Base-by-base conservation (phyloP, 1,140 invertebrate species). In the Eurytemora carolleeae region DNA sequence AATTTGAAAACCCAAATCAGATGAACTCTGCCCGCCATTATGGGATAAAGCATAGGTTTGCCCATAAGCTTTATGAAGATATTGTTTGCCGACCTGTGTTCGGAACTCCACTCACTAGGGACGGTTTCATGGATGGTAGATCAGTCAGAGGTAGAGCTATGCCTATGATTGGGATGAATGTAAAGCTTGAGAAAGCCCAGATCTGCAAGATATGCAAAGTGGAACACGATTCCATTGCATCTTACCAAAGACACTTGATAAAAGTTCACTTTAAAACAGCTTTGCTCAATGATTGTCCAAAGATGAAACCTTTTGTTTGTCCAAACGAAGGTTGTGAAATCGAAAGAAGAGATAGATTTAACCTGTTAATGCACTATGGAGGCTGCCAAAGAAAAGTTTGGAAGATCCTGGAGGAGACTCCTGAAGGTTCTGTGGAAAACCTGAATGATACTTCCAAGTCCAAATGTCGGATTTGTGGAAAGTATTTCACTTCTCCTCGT, bases 191-290 rank as follows among this genome's bases (percentile, higher is more conserved):
- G 23, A 57, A 57, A 16, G 17, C 24, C 2, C 18, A 20, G 23
- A 23, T 22, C 56, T 57, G 56, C 24, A 57, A 57, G 15, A 18
- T 57, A 15, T 57, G 56, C 19, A 19, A 18, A 15, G 18, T 20
- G 12, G 23, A 57, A 23, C 23, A 23, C 19, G 23, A 57, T 22
- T 22, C 18, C 23, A 57, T 24, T 18, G 56, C 18, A 7, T 15
- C 12, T 23, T 57, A 20, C 21, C 17, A 24, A 24, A 53, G 26
- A 15, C 58, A 59, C 52, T 26, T 59, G 3, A 24, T 31, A 20
- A 59, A 59, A 53, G 58, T 59, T 12, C 58, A 59, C 21, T 59
- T 59, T 23, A 59, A 59, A 24, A 20, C 53, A 12, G 18, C 18
- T 15, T 26, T 59, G 7, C 58, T 59, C 12, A 18, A 31, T 17